Base-by-base conservation (phyloP, 2,888 invertebrate genomes). In the Nyleta sp. region DNA sequence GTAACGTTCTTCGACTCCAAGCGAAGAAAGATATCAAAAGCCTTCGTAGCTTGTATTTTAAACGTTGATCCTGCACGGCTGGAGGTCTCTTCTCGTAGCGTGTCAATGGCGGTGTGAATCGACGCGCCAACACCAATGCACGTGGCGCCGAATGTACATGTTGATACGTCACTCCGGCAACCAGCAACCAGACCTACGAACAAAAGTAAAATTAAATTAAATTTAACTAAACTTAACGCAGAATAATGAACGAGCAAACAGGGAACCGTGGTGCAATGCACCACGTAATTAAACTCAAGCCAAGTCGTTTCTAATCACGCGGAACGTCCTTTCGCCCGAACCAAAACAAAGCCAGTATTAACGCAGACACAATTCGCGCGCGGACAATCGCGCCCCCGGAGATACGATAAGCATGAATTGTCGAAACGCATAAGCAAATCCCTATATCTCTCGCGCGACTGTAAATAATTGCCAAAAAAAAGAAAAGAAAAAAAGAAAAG, bases 61-160 rank as follows among this genome's bases (percentile, higher is more conserved):
- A 76, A 73, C 46, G 65, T 70, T 74, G 50, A 81, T 50, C 46
- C 71, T 77, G 72, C 65, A 72, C 67, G 84, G 82, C 82, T 83
- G 80, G 81, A 79, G 78, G 82, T 82, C 83, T 80, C 55, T 68
- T 81, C 67, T 73, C 76, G 77, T 81, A 84, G 81, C 48, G 78
- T 78, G 78, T 80, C 80, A 79, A 77, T 80, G 80, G 80, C 75
- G 42, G 72, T 78, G 78, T 80, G 78, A 83, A 82, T 83, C 71
- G 68, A 81, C 80, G 60, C 80, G 70, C 55, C 73, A 60, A 55
- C 38, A 65, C 44, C 20, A 62, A 55, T 64, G 55, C 40, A 48
- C 57, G 18, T 28, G 44, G 44, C 65, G 53, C 11, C 38, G 59
- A 53, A 35, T 67, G 74, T 60, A 59, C 33, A 67, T 65, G 67